Base-by-base conservation (phyloP, 2,888 invertebrate species). In the Temnothorax unifasciatus region DNA sequence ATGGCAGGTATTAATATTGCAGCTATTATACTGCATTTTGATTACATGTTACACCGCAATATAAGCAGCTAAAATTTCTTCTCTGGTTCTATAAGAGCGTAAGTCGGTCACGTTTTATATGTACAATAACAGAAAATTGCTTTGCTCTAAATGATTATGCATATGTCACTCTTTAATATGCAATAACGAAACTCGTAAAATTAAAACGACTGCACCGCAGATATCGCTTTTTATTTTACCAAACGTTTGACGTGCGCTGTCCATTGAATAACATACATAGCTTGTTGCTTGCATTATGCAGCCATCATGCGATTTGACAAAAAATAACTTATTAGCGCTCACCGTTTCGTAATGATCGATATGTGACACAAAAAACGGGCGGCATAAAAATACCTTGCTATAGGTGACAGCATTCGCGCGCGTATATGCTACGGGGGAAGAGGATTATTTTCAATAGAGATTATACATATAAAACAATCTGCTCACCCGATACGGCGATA, bases 401-500 rank as follows among this genome's bases (percentile, higher is more conserved):
- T 34, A 64, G 34, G 75, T 64, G 64, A 75, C 34, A 34, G 34
- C 21, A 50, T 21, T 57, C 74, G 29, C 74, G 44, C 41, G 25
- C 41, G 64, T 63, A 21, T 15, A 0, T n/a, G n/a, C n/a, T 15
- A 15, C 61, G 1, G 3, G 8, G 3, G 8, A 0, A 29, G 29
- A 15, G 21, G 59, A 8, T 73, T 81, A 73, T 81, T 73, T 81
- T 81, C 79, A 73, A 81, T 81, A 44, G 47, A 59, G 79, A 81
- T 73, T 81, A 81, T 73, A 73, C 18, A 73, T 81, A 71, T 71
- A 66, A 63, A 81, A 81, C 79, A 81, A 81, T 81, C 57, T 59
- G 73, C 38, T 47, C 73, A 59, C n/a, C 9, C 77, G 69, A 68
- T 77, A 68, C 54, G 41, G 77, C 66, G 76, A 71, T 79, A 79